phyloP scores from a whole-genome alignment of 37 sponge, comb jelly and placozoan genomes.

The Cliona cf. orientalis region DNA sequence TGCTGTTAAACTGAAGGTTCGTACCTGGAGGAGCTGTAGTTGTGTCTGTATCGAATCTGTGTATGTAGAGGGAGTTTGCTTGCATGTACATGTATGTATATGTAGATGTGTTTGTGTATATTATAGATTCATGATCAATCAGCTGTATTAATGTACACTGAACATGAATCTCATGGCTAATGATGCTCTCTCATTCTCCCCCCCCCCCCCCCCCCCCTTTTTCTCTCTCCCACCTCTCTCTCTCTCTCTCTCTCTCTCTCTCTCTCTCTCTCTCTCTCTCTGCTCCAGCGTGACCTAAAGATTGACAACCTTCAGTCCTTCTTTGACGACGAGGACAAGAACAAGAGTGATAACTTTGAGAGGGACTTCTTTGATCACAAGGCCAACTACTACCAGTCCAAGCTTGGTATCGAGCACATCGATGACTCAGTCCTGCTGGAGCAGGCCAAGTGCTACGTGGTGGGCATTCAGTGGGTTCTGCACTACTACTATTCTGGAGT shows the following conservation, averaged over 20 bases:
- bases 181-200: too few species aligned
- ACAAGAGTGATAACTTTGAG: slow-evolving; percentile 45
- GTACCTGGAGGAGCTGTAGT: slow-evolving; percentile 9
- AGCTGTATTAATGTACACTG: too few species aligned
- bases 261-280: too few species aligned
- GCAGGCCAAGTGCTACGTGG: slow-evolving; percentile 77
- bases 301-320: slow-evolving; percentile 49
- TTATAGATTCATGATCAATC: too few species aligned
- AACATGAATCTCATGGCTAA: too few species aligned
- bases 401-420: slow-evolving; percentile 61
- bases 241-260: too few species aligned
- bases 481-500: slow-evolving; percentile 96
- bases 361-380: slow-evolving; percentile 56
- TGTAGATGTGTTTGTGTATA: too few species aligned
- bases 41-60: not conserved
- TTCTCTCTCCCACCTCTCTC: too few species aligned
- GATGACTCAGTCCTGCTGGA: slow-evolving; percentile 35
- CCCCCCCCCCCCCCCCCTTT: too few species aligned
- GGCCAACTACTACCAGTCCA: slow-evolving; percentile 70
- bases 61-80: too few species aligned
- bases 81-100: too few species aligned
- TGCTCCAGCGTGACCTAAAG: slow-evolving; percentile 77
- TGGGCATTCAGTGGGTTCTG: slow-evolving; percentile 93
- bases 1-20: slow-evolving; percentile 33
- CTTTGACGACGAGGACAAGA: slow-evolving; percentile 75